These are phyloP conservation scores for Acanthoscelides obtectus DNA, from an alignment of 2,888 invertebrate genomes.

Conservation along the genomic window DNA sequence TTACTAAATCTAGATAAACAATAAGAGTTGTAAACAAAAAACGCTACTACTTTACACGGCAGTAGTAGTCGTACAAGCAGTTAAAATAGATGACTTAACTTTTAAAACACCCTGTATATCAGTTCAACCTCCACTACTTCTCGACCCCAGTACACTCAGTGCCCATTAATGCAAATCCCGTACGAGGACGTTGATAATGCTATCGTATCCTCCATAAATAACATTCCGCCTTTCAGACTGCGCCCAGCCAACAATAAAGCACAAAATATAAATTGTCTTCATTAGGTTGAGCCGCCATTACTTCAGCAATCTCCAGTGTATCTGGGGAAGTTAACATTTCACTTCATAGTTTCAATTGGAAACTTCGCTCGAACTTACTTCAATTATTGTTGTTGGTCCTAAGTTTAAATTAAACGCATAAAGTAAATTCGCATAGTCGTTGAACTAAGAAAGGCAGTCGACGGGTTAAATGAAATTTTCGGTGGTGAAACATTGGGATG, in stretches of 20 bases:
- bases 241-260: conserved; percentile 11
- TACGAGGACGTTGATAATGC: not conserved
- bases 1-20: no score
- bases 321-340: conserved; percentile 32
- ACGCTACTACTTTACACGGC: no score
- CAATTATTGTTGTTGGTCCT: conserved; percentile 34
- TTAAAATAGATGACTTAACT: no score
- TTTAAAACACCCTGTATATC: no score
- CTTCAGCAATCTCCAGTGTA: conserved; percentile 25
- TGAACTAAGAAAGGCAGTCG: conserved; percentile 17
- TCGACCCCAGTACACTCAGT: not conserved
- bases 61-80: no score
- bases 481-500: not conserved
- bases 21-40: no score
- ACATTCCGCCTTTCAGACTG: conserved; percentile 12
- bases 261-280: conserved; percentile 25
- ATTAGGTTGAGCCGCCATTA: conserved; percentile 24
- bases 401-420: conserved; percentile 31
- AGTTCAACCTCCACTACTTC: not conserved
- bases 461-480: conserved; percentile 3
- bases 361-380: conserved; percentile 29
- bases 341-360: conserved; percentile 34
- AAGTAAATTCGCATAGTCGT: conserved; percentile 26
- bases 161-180: not conserved
- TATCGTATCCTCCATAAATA: conserved; percentile 20